A percentile compares a stretch with the other conserved stretches of the same genome.
Evolutionary conservation across 1,140 invertebrate species (phyloP).

Genomic region (Metopolophium dirhodum): DNA sequence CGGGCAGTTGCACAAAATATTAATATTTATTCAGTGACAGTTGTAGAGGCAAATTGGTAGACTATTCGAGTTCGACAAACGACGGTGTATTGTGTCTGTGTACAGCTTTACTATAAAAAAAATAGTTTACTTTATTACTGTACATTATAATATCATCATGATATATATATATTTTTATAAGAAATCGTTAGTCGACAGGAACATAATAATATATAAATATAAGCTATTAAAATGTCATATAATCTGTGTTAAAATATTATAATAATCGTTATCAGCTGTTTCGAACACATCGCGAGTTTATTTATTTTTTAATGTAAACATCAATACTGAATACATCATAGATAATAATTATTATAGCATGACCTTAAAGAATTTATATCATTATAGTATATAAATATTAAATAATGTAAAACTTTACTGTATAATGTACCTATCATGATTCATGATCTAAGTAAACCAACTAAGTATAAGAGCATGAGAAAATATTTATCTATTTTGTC

Average conservation of each 20-base stretch:
- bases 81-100: neutral
- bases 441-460: too few relatives aligned
- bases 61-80: neutral
- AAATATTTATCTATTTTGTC: too few relatives aligned
- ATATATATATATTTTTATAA: neutral
- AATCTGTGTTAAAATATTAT: neutral
- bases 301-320: too few relatives aligned
- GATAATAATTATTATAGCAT: constrained; percentile 3
- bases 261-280: constrained; percentile 29
- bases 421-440: too few relatives aligned
- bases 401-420: neutral
- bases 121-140: neutral
- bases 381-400: too few relatives aligned
- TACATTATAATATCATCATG: neutral
- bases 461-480: too few relatives aligned
- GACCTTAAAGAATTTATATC: too few relatives aligned
- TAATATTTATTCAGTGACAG: neutral
- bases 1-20: neutral
- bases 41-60: neutral
- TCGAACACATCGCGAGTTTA: neutral
- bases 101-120: neutral
- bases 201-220: too few relatives aligned
- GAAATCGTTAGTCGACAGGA: neutral
- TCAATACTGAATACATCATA: neutral
- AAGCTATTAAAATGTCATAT: too few relatives aligned